Evolutionary conservation across 2,797 vertebrate genomes (phyloP).

Genomic region (Molossus alvarezi): DNA sequence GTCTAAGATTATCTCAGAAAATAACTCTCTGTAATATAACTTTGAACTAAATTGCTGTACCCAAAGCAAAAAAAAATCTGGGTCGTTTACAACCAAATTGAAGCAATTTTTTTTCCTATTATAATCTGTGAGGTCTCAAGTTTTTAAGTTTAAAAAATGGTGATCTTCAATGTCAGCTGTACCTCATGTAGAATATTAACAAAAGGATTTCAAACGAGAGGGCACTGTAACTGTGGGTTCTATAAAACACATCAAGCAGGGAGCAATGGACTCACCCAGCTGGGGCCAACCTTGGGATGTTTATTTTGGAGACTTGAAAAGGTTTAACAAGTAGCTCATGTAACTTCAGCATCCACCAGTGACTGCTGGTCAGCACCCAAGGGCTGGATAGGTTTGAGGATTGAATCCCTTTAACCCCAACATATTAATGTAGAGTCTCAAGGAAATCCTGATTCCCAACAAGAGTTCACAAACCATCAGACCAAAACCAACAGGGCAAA

Average conservation of each 20-base stretch:
- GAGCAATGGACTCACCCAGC: slow-evolving; percentile 81
- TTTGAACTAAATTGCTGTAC: slow-evolving; percentile 58
- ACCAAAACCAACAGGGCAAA: slow-evolving; percentile 86
- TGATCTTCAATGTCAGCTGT: slow-evolving; percentile 83
- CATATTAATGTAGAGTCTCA: slow-evolving; percentile 84
- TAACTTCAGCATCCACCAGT: slow-evolving; percentile 82
- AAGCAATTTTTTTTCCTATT: slow-evolving; percentile 86
- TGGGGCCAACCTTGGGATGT: slow-evolving; percentile 62
- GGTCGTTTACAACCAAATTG: slow-evolving; percentile 75
- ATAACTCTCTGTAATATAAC: slow-evolving; percentile 66
- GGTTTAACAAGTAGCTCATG: slow-evolving; percentile 80
- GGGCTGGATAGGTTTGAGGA: slow-evolving; percentile 81
- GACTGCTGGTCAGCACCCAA: slow-evolving; percentile 81
- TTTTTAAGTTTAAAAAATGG: slow-evolving; percentile 89
- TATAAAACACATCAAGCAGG: slow-evolving; percentile 82
- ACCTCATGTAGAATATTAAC: slow-evolving; percentile 69
- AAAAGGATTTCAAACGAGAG: slow-evolving; percentile 23
- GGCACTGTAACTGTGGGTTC: neutral
- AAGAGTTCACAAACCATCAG: slow-evolving; percentile 87
- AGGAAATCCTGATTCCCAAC: slow-evolving; percentile 87
- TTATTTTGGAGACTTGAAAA: slow-evolving; percentile 73
- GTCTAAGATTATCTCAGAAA: slow-evolving; percentile 73
- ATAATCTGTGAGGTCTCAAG: slow-evolving; percentile 86
- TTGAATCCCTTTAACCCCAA: slow-evolving; percentile 83
- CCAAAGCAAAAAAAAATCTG: slow-evolving; percentile 51